Percentiles rank a stretch among this genome's conserved stretches.
phyloP scores from a whole-genome alignment of 92 coral and sea anemone species.

The Pocillopora meandrina region DNA sequence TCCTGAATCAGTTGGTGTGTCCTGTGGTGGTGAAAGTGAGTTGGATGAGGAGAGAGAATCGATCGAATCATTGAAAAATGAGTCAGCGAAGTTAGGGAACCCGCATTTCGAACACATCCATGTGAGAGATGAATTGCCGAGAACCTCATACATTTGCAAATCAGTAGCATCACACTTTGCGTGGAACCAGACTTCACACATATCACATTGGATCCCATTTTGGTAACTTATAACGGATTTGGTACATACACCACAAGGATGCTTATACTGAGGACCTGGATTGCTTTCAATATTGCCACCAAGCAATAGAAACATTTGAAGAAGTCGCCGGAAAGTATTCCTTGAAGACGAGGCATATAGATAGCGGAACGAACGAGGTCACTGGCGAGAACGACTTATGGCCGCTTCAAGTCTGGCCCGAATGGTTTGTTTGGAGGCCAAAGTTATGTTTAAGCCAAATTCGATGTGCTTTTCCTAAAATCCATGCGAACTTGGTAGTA shows the following conservation, averaged over 20 bases:
- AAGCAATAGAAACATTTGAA: not conserved
- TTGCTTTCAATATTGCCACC: constrained; percentile 3
- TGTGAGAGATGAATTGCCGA: constrained; percentile 12
- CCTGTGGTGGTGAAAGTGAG: too few species aligned
- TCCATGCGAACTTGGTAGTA: constrained; percentile 18
- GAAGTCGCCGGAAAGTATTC: constrained; percentile 41
- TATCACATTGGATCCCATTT: constrained; percentile 14
- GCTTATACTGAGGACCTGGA: constrained; percentile 18
- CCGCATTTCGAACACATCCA: constrained; percentile 33
- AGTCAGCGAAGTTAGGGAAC: constrained; percentile 9
- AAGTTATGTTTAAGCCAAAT: constrained; percentile 32
- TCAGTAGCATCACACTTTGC: not conserved
- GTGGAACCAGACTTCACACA: constrained; percentile 8
- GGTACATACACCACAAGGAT: constrained; percentile 33
- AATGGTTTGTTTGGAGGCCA: constrained; percentile 33
- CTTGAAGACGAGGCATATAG: constrained; percentile 23
- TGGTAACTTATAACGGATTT: constrained; percentile 19
- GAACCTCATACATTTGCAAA: constrained; percentile 3
- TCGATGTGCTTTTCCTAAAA: constrained; percentile 34
- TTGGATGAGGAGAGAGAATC: too few species aligned
- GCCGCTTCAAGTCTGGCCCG: constrained; percentile 39
- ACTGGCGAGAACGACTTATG: constrained; percentile 28
- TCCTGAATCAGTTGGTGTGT: too few species aligned
- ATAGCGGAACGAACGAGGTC: constrained; percentile 44
- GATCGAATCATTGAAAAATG: not conserved